Conservation (phyloP, 2,797 vertebrate genomes). For the Champsocephalus esox region DNA sequence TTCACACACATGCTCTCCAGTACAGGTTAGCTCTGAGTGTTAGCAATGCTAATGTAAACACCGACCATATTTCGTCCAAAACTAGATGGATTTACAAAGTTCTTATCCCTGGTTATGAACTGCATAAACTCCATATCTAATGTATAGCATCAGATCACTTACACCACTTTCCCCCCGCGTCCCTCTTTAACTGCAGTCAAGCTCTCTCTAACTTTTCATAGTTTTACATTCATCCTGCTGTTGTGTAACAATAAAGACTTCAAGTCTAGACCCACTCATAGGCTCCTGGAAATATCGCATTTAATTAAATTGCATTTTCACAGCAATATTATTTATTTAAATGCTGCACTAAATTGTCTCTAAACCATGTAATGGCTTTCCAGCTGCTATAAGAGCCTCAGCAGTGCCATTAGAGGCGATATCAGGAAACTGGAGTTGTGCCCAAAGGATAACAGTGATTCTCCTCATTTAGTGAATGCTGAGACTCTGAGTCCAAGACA, state of each 20-base stretch:
- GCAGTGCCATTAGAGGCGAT: slow-evolving; percentile 31
- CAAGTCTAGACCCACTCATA: slow-evolving; percentile 5
- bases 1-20: too few relatives aligned
- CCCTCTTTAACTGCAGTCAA: slow-evolving; percentile 11
- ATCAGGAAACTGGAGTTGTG: slow-evolving; percentile 30
- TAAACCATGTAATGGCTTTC: slow-evolving; percentile 56
- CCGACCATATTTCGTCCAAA: too few relatives aligned
- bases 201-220: slow-evolving; percentile 6
- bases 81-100: slow-evolving; percentile 15
- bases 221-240: slow-evolving; percentile 26
- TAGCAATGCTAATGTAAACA: too few relatives aligned
- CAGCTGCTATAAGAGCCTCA: slow-evolving; percentile 39
- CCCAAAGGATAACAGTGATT: slow-evolving; percentile 17
- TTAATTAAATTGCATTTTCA: slow-evolving; percentile 56
- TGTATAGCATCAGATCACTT: slow-evolving; percentile 8
- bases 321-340: slow-evolving; percentile 58
- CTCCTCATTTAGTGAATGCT: slow-evolving; percentile 12
- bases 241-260: slow-evolving; percentile 43
- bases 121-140: slow-evolving; percentile 29
- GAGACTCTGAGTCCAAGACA: not conserved
- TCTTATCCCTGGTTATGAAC: slow-evolving; percentile 3
- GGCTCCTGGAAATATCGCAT: slow-evolving; percentile 49
- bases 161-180: not conserved
- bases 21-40: too few relatives aligned
- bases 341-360: slow-evolving; percentile 55